A percentile compares a stretch with the other conserved stretches of the same genome.
Conservation (phyloP, 1,140 invertebrate genomes). For the Panulirus ornatus region DNA sequence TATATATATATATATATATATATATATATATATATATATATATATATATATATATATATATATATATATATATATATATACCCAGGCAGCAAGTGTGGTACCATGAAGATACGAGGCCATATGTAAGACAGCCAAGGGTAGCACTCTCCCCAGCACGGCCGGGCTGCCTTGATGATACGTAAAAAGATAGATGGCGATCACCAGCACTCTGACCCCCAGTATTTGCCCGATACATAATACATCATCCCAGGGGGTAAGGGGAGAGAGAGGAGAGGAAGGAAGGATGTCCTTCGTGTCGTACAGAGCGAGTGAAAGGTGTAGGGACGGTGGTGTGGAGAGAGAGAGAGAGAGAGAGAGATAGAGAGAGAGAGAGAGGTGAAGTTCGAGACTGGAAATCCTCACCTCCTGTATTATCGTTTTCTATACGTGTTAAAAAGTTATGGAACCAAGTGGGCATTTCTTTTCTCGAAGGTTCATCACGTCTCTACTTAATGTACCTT, state of each 20-base stretch:
- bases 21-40: slow-evolving; percentile 10
- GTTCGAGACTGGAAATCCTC: not conserved
- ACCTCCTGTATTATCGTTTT: not conserved
- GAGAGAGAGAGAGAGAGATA: slow-evolving; percentile 31
- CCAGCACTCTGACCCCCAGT: not conserved
- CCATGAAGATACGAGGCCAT: too few relatives aligned
- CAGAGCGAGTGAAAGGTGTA: slow-evolving; percentile 10
- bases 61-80: not conserved
- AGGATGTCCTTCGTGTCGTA: not conserved
- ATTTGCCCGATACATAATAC: not conserved
- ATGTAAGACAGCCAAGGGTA: too few relatives aligned
- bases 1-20: not conserved
- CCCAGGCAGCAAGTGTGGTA: too few relatives aligned
- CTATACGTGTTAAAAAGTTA: not conserved
- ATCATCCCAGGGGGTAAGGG: not conserved
- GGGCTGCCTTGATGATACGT: too few relatives aligned
- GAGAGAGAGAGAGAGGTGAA: slow-evolving; percentile 12
- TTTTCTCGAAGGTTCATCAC: too few relatives aligned
- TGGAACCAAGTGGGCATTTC: not conserved
- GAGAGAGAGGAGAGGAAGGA: slow-evolving; percentile 14
- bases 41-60: not conserved
- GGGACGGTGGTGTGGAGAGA: not conserved
- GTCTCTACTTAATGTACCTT: too few relatives aligned
- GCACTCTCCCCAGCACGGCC: too few relatives aligned
- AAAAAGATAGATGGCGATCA: too few relatives aligned